phyloP scores from a whole-genome alignment of 1,140 invertebrate genomes.

The Atta colombica region DNA sequence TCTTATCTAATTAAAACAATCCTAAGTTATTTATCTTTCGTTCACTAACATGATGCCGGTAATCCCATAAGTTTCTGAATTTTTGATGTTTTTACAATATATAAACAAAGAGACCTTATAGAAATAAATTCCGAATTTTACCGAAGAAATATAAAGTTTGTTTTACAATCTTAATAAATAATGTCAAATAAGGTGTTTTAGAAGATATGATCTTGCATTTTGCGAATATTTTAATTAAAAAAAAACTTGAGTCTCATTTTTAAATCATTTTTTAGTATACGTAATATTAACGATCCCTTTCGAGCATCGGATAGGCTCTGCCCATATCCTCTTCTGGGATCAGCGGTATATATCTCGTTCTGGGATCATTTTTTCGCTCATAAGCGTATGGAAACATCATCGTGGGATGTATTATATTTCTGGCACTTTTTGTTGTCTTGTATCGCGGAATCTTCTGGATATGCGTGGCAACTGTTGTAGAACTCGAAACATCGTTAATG shows the following conservation, averaged over 20 bases:
- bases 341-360: slow-evolving; percentile 84
- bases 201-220: neutral
- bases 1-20: slow-evolving; percentile 5
- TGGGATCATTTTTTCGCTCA: slow-evolving; percentile 82
- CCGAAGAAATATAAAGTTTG: neutral
- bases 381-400: slow-evolving; percentile 84
- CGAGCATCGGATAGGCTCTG: slow-evolving; percentile 48
- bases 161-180: neutral
- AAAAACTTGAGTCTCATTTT: neutral
- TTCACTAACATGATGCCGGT: neutral
- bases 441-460: slow-evolving; percentile 81
- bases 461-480: slow-evolving; percentile 73
- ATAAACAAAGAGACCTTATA: neutral
- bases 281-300: slow-evolving; percentile 71
- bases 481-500: slow-evolving; percentile 54
- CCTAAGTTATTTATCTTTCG: neutral
- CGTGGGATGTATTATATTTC: slow-evolving; percentile 63
- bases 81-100: neutral
- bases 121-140: neutral
- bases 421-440: slow-evolving; percentile 25
- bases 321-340: slow-evolving; percentile 82
- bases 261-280: neutral
- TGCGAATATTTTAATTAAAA: neutral
- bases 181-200: neutral
- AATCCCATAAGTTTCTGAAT: neutral